phyloP scores from a whole-genome alignment of 2,888 invertebrate genomes.

The Plagodis pulveraria region DNA sequence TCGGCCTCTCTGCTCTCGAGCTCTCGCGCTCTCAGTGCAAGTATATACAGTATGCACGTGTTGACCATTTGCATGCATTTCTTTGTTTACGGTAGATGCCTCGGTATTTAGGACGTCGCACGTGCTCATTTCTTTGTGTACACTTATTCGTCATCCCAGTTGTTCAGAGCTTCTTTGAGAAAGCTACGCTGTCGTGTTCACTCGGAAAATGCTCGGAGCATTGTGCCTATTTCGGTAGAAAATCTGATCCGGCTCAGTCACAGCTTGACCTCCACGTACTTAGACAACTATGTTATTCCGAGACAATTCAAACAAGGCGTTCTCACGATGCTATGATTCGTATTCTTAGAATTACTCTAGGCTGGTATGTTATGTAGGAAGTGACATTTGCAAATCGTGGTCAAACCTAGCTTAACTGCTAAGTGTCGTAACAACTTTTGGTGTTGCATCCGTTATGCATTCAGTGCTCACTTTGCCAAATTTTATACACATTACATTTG shows the following conservation, averaged over 20 bases:
- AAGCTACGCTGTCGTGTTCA: constrained; percentile 29
- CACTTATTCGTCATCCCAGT: constrained; percentile 34
- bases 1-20: constrained; percentile 23
- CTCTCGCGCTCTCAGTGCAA: constrained; percentile 47
- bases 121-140: constrained; percentile 45
- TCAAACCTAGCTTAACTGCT: constrained; percentile 26
- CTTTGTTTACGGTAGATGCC: constrained; percentile 53
- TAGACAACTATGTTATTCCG: constrained; percentile 17
- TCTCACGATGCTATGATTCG: constrained; percentile 31
- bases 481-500: constrained; percentile 16
- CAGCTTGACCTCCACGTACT: constrained; percentile 26
- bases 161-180: constrained; percentile 28
- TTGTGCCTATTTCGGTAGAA: constrained; percentile 23
- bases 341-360: constrained; percentile 32
- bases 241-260: constrained; percentile 25
- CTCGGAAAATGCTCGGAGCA: constrained; percentile 22
- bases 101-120: constrained; percentile 54
- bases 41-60: constrained; percentile 26
- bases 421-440: constrained; percentile 25
- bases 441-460: not conserved
- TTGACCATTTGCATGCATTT: constrained; percentile 55
- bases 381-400: constrained; percentile 32
- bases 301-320: constrained; percentile 30
- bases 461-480: constrained; percentile 8
- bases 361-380: constrained; percentile 27